Percentiles rank a stretch among this genome's conserved stretches.
These are phyloP conservation scores for Alosa alosa DNA, from an alignment of 2,113 vertebrate species.

Conservation along the genomic window DNA sequence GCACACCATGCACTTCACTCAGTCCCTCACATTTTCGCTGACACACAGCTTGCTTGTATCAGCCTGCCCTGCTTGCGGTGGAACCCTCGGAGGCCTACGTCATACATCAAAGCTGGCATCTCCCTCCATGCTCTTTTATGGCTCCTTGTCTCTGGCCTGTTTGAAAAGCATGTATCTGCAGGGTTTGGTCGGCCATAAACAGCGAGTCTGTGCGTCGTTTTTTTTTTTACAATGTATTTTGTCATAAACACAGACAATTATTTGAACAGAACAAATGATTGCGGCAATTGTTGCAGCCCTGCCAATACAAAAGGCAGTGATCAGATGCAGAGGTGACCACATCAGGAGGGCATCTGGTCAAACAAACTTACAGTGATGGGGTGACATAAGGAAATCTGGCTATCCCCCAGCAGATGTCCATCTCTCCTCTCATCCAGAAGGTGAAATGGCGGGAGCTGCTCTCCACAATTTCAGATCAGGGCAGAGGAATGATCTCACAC, in stretches of 20 bases:
- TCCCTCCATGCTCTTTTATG: conserved; percentile 53
- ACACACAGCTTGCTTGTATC: conserved; percentile 60
- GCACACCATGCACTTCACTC: conserved; percentile 36
- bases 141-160: conserved; percentile 64
- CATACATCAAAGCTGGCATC: conserved; percentile 65
- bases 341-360: background rate
- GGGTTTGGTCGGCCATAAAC: conserved; percentile 63
- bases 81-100: conserved; percentile 61
- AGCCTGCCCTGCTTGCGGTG: conserved; percentile 61
- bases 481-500: background rate
- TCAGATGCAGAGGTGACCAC: background rate
- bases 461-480: background rate
- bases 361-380: background rate
- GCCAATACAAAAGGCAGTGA: background rate
- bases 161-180: conserved; percentile 69
- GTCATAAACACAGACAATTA: background rate
- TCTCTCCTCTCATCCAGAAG: background rate
- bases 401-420: background rate
- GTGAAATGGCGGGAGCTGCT: background rate
- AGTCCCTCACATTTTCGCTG: conserved; percentile 50
- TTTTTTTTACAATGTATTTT: conserved; percentile 35
- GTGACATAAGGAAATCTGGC: background rate
- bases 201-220: conserved; percentile 55
- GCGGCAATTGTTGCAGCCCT: background rate
- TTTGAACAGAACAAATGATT: background rate